Base-by-base conservation (phyloP, 2,888 invertebrate genomes). In the Anticlea derivata region DNA sequence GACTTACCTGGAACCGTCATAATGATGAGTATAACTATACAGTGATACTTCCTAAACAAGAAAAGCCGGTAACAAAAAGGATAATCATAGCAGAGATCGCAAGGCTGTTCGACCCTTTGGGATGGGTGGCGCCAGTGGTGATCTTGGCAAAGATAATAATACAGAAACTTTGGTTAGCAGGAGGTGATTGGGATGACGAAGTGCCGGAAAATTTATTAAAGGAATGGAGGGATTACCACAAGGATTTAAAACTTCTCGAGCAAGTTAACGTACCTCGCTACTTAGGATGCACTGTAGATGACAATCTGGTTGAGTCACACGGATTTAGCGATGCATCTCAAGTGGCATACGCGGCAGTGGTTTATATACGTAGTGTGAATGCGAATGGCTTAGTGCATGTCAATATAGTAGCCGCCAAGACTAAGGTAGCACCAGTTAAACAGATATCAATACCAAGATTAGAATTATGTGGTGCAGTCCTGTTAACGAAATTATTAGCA, bases 121-220 rank as follows among this genome's bases (percentile, higher is more conserved):
- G 73, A 0, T 75, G 73, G 71, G 31, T 68, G 0, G 63, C 70
- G 0, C 70, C 68, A 0, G 27, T 17, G 1, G 58, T 72, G 0
- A 51, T 72, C n/a, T 40, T 22, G 6, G 62, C 67, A 0, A 71
- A 75, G 26, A 43, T 69, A 7, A 61, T 71, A 2, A 70, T 74
- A 2, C 70, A 73, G 45, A 63, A 57, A 39, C 33, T 72, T 1
- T 74, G 74, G 71, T 23, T 69, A n/a, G 38, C 57, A 1, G 67
- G 67, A 4, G 33, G 61, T 10, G 55, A 17, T 0, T 74, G 74
- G 72, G 70, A 72, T 49, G 62, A 70, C 10, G 30, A 10, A 3
- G 11, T 39, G 7, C 27, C 38, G 0, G 17, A 12, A 6, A 27
- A 17, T 1, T 27, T 39, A n/a, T 2, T n/a, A 5, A 20, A 30